Evolutionary conservation across 2,888 invertebrate species (phyloP).

Genomic region (Acrobasis consociella): DNA sequence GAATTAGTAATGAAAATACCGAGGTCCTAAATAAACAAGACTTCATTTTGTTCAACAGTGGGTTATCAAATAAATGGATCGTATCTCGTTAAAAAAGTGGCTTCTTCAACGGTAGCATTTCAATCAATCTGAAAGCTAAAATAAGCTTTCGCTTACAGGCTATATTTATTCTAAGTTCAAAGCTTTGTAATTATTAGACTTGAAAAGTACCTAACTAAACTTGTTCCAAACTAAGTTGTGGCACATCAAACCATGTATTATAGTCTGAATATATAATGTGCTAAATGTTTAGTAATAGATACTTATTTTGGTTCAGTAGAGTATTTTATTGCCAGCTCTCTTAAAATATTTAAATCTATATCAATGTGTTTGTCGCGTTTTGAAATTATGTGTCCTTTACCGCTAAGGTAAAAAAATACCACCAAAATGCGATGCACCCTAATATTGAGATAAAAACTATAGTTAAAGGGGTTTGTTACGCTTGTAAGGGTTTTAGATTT

Average conservation of each 20-base stretch:
- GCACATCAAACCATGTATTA: constrained; percentile 1
- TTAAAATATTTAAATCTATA: too few relatives aligned
- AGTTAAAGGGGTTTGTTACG: too few relatives aligned
- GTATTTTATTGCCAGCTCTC: too few relatives aligned
- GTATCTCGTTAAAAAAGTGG: background rate
- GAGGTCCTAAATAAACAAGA: constrained; percentile 26
- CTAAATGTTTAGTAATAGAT: too few relatives aligned
- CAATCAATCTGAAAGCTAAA: constrained; percentile 28
- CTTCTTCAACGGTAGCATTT: constrained; percentile 18
- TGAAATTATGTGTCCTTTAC: too few relatives aligned
- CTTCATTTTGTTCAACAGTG: background rate
- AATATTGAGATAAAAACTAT: too few relatives aligned
- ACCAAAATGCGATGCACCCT: too few relatives aligned
- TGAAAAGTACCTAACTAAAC: constrained; percentile 18
- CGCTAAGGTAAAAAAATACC: too few relatives aligned
- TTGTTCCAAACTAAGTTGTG: constrained; percentile 21
- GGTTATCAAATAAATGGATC: background rate
- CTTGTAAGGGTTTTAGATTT: too few relatives aligned
- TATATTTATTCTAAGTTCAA: constrained; percentile 14
- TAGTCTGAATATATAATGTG: too few relatives aligned
- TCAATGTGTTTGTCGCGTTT: too few relatives aligned
- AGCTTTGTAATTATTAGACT: constrained; percentile 23
- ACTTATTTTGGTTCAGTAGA: too few relatives aligned
- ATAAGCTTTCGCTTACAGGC: constrained; percentile 21
- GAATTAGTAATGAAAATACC: background rate